Percentiles rank a stretch among this genome's conserved stretches.
Conservation (phyloP, 2,888 invertebrate genomes). For the Trachelus iudaicus region DNA sequence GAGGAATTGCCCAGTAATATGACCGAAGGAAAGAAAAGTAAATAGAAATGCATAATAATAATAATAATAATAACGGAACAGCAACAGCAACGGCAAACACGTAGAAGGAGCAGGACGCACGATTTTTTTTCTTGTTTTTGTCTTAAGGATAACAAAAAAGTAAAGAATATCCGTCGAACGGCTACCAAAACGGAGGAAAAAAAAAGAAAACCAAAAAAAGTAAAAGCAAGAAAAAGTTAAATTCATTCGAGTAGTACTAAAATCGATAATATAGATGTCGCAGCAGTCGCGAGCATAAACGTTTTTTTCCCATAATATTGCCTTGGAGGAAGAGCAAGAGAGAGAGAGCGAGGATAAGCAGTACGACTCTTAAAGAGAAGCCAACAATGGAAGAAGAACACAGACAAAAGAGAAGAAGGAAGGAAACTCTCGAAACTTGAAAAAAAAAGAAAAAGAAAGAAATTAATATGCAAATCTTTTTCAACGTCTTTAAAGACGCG, state of each 20-base stretch:
- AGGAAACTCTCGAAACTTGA: not conserved
- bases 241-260: conserved; percentile 2
- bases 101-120: conserved; percentile 4
- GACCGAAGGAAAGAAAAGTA: conserved; percentile 14
- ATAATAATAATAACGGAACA: conserved; percentile 6
- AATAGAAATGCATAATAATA: conserved; percentile 13
- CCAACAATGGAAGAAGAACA: not conserved
- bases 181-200: conserved; percentile 4
- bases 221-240: conserved; percentile 15
- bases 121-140: conserved; percentile 7
- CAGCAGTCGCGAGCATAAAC: not conserved
- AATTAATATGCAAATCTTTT: not conserved
- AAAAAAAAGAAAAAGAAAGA: not conserved
- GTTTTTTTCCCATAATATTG: not conserved
- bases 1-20: conserved; percentile 59
- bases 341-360: not conserved
- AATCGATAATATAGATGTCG: not conserved
- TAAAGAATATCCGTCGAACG: conserved; percentile 8
- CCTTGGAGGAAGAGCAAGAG: conserved; percentile 4
- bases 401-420: not conserved
- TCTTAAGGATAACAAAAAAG: conserved; percentile 12
- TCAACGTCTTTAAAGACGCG: not conserved
- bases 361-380: not conserved
- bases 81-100: not conserved
- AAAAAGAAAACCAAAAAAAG: conserved; percentile 2